A percentile compares a stretch with the other conserved stretches of the same genome.
Evolutionary conservation across 2,797 vertebrate species (phyloP).

Genomic region (Halcyon chelicuti): DNA sequence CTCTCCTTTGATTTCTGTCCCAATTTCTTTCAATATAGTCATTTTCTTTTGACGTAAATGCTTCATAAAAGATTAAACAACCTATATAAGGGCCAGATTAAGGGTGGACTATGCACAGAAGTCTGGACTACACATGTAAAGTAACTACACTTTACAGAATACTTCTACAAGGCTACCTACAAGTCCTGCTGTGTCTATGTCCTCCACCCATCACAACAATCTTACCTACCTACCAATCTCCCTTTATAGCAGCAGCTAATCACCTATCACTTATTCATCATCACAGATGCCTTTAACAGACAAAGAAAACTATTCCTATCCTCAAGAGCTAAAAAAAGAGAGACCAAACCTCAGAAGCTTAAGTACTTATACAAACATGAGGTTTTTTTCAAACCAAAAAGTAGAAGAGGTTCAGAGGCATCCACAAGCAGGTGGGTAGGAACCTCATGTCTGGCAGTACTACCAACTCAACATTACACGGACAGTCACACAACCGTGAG

Average conservation of each 20-base stretch:
- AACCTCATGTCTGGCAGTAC: fast-evolving
- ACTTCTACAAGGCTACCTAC: not conserved
- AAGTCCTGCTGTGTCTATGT: not conserved
- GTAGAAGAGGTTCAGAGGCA: not conserved
- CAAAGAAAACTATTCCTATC: not conserved
- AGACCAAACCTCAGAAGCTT: not conserved
- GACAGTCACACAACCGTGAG: not conserved
- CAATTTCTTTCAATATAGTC: not conserved
- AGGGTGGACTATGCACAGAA: not conserved
- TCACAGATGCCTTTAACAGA: not conserved
- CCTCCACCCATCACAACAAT: not conserved
- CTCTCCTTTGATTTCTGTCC: not conserved
- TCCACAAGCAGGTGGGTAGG: not conserved
- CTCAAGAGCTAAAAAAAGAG: not conserved
- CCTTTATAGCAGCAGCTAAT: too few species aligned
- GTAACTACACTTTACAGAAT: not conserved
- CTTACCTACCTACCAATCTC: not conserved
- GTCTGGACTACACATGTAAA: not conserved
- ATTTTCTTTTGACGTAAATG: not conserved
- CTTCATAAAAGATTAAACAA: constrained; percentile 24
- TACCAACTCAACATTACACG: fast-evolving
- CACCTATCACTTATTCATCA: not conserved
- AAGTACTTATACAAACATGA: fast-evolving
- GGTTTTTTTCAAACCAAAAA: not conserved
- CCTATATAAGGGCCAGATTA: not conserved